Conservation (phyloP, 2,113 vertebrate genomes). For the Raja brachyura region DNA sequence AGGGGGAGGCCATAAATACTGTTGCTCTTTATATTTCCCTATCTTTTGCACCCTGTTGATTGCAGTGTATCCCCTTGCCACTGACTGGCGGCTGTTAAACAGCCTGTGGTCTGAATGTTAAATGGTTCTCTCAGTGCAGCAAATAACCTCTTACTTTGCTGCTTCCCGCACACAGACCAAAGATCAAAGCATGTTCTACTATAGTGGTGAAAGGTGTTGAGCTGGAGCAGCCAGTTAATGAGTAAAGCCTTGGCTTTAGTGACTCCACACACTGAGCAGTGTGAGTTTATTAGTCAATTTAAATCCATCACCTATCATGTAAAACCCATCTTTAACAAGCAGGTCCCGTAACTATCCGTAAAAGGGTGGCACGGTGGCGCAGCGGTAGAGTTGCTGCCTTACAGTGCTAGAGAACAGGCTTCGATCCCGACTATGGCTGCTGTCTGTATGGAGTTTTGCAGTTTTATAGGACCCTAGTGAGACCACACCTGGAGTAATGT, state of each 20-base stretch:
- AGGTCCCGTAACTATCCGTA: too few species aligned
- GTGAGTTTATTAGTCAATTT: not conserved
- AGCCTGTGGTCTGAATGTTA: not conserved
- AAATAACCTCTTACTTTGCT: not conserved
- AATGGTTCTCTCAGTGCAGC: not conserved
- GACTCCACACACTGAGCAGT: not conserved
- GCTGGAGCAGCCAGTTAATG: not conserved
- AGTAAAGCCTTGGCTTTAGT: not conserved
- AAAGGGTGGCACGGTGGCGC: too few species aligned
- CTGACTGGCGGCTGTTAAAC: not conserved
- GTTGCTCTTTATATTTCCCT: not conserved
- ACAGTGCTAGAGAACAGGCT: too few species aligned
- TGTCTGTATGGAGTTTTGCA: too few species aligned
- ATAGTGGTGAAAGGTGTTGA: not conserved
- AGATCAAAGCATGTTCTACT: not conserved
- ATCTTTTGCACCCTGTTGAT: not conserved
- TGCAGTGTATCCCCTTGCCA: not conserved
- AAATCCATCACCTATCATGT: not conserved
- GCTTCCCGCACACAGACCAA: not conserved
- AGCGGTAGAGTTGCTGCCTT: too few species aligned
- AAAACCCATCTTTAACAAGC: not conserved
- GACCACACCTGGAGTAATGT: too few species aligned
- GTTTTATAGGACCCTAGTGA: too few species aligned
- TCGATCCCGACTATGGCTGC: too few species aligned
- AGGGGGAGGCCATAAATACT: not conserved